Base-by-base conservation (phyloP, 2,888 invertebrate genomes). In the Callinectes sapidus region DNA sequence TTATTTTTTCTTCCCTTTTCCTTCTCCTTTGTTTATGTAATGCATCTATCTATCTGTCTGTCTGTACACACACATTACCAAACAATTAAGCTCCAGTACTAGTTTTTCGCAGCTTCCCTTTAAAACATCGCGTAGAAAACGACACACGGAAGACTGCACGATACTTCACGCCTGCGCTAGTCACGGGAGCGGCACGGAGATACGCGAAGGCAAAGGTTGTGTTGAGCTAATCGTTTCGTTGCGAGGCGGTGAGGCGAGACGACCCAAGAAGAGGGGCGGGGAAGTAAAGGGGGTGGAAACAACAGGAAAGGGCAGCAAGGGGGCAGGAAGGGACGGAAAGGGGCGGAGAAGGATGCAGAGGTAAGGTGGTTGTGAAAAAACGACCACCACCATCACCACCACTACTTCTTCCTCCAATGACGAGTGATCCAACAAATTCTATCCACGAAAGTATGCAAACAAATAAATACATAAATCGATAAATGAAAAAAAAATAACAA, bases 221-320 rank as follows among this genome's bases (percentile, higher is more conserved):
- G 16, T 71, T 2, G 32, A 35, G 35, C 35, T 6, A 81, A 81
- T 81, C 81, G 81, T 81, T 81, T 81, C 81, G 81, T 35, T 32
- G 81, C 81, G 81, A 81, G 81, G 13, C 35, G 32, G 32, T 16
- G 81, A 81, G 32, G 81, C 81, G 81, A 81, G 81, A 35, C 81
- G 81, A 35, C 81, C 81, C 81, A 16, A 16, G 81, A 10, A 16
- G 32, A 35, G 35, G 81, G 81, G 16, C 16, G 81, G 81, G 16
- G 16, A 81, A 16, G 35, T 81, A n/a, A 3, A 6, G 66, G n/a
- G 39, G 18, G 54, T 54, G 61, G 10, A 28, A 28, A 35, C 14
- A 18, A 18, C 6, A 16, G 39, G 35, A 42, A 39, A 1, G 23
- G 13, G 42, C 32, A 42, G 86, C 1, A 13, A 87, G 39, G 23